Base-by-base conservation (phyloP, 2,797 vertebrate genomes). In the Lutjanus argentimaculatus region DNA sequence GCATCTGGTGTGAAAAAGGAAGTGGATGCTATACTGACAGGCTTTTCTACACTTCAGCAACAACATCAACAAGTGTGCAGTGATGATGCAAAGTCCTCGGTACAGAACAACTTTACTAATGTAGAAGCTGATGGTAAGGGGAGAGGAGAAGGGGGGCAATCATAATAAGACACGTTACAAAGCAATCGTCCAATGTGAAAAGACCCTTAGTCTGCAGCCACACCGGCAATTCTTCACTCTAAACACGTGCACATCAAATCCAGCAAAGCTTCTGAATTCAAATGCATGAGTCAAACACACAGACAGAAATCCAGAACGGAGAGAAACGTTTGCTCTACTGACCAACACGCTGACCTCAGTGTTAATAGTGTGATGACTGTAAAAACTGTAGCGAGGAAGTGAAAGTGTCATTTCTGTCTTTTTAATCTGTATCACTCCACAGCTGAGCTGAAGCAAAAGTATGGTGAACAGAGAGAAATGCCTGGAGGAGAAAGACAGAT, bases 401-500 rank as follows among this genome's bases (percentile, higher is more conserved):
- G 19, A 43, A 69, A 21, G 52, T 55, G 58, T 66, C 21, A 57
- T 82, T 36, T 65, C 46, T 19, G 51, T 51, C 64, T 61, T 55
- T 19, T 70, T 70, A 69, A 73, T 79, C 51, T 77, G 69, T 13
- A 69, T 74, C 49, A 48, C 19, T 55, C 72, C 25, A 62, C 43
- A 67, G 4, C 67, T 68, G 25, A 72, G 58, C 48, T 62, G 21
- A 68, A 72, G 65, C 57, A 49, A 70, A 70, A 76, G 49, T 70
- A 7, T 49, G 1, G 15, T 42, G 11, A 77, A 58, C n/a, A 21
- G 55, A 77, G 61, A 79, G 61, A 80, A 69, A 22, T 1, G 79
- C 72, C 84, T 52, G 15, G 46, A 84, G 83, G 48, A 67, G 40
- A 61, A 16, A 72, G 17, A 61, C 48, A 68, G 56, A 88, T 85